Percentiles rank a stretch among this genome's conserved stretches.
phyloP scores from a whole-genome alignment of 2,888 invertebrate genomes.

The Mesodorylaimus sp. region DNA sequence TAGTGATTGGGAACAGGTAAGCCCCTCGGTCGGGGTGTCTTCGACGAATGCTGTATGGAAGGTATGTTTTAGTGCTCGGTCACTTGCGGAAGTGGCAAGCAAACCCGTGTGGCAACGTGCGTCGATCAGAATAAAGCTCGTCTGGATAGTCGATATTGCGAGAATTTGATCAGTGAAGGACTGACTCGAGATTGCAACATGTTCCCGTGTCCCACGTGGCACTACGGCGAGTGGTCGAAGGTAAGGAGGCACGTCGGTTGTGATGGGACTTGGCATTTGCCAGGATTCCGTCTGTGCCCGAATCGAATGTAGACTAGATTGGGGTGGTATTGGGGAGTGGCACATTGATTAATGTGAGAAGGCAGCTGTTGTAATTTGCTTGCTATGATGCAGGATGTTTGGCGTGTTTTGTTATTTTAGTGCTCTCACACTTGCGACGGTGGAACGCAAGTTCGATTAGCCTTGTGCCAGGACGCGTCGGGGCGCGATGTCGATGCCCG shows the following conservation, averaged over 20 bases:
- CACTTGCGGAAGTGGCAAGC: conserved; percentile 33
- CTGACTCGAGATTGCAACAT: conserved; percentile 19
- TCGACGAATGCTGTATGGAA: not conserved
- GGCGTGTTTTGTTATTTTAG: conserved; percentile 17
- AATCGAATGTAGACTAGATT: no score
- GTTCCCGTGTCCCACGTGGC: conserved; percentile 29
- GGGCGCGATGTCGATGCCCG: conserved; percentile 23
- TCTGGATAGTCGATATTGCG: conserved; percentile 23
- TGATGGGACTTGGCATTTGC: no score
- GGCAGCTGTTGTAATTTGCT: no score
- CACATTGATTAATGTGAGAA: no score
- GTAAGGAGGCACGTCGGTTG: conserved; percentile 1
- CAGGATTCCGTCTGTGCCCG: no score
- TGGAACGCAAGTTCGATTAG: conserved; percentile 32
- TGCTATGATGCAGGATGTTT: no score
- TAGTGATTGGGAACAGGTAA: conserved; percentile 32
- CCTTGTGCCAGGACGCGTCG: conserved; percentile 31
- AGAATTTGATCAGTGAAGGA: conserved; percentile 18
- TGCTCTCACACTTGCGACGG: conserved; percentile 35
- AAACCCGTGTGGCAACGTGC: conserved; percentile 30
- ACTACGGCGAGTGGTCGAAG: conserved; percentile 12
- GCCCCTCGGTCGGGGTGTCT: not conserved
- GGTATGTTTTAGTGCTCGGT: conserved; percentile 29
- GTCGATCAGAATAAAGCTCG: conserved; percentile 24
- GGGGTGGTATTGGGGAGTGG: no score